Conservation (phyloP, 2,797 vertebrate species). For the Phrynocephalus guinanensis region DNA sequence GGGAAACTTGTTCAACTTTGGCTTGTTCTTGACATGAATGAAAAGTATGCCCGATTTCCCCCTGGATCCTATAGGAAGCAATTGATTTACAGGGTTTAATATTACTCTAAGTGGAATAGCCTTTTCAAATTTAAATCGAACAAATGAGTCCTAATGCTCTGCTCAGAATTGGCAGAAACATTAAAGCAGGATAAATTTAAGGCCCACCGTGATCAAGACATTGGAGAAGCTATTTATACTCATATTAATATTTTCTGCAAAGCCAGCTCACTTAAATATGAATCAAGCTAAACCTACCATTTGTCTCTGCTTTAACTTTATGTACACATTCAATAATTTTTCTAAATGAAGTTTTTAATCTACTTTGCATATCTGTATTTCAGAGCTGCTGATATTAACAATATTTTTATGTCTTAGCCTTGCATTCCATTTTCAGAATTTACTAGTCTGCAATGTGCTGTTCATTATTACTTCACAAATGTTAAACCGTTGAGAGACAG, state of each 20-base stretch:
- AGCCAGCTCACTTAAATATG: conserved; percentile 23
- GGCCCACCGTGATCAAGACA: not conserved
- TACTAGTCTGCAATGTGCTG: conserved; percentile 32
- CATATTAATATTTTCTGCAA: conserved; percentile 31
- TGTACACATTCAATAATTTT: conserved; percentile 28
- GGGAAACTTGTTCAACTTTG: not conserved
- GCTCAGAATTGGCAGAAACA: not conserved
- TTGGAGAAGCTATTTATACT: conserved; percentile 28
- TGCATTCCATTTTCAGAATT: conserved; percentile 34
- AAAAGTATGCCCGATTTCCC: not conserved
- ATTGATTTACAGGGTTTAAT: conserved; percentile 11
- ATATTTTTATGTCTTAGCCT: conserved; percentile 41
- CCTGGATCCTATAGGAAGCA: conserved; percentile 7
- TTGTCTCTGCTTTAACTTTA: conserved; percentile 16
- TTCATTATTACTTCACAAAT: conserved; percentile 45
- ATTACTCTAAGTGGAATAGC: not conserved
- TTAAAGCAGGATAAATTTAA: conserved; percentile 20
- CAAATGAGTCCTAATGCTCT: conserved; percentile 17
- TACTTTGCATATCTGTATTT: conserved; percentile 12
- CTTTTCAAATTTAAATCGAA: conserved; percentile 14
- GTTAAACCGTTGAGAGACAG: conserved; percentile 33
- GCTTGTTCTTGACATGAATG: not conserved
- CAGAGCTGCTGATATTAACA: conserved; percentile 44
- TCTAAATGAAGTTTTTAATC: conserved; percentile 39
- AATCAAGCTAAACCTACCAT: conserved; percentile 31